Percentiles rank a stretch among this genome's conserved stretches.
Conservation (phyloP, 2,888 invertebrate genomes). For the Nebria salina region DNA sequence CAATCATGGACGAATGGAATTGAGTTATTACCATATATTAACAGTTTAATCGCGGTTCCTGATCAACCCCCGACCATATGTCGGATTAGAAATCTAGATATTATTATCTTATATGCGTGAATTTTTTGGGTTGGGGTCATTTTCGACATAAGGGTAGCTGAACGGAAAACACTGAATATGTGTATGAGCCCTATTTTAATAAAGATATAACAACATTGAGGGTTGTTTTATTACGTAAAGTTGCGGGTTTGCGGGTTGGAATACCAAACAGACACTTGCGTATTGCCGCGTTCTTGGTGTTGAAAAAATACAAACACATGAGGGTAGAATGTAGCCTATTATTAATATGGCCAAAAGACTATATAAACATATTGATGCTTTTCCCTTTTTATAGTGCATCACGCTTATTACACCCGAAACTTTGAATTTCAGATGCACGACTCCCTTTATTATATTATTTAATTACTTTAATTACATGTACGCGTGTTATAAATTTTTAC, state of each 20-base stretch:
- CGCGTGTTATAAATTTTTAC: too few species aligned
- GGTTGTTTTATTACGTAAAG: slow-evolving; percentile 28
- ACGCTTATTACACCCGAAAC: not conserved
- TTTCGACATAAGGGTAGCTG: not conserved
- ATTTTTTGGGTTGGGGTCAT: not conserved
- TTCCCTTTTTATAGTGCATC: not conserved
- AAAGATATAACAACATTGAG: slow-evolving; percentile 29
- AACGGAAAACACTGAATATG: not conserved
- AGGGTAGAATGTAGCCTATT: not conserved
- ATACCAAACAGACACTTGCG: not conserved
- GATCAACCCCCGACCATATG: not conserved
- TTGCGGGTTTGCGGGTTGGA: slow-evolving; percentile 12
- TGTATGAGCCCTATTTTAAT: slow-evolving; percentile 23
- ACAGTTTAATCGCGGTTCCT: not conserved
- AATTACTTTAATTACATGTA: not conserved
- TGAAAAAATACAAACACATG: not conserved
- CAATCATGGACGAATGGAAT: not conserved
- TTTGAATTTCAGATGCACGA: not conserved
- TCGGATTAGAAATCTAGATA: not conserved
- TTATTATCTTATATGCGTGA: not conserved
- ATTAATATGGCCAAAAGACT: not conserved
- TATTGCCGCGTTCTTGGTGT: not conserved
- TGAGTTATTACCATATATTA: not conserved
- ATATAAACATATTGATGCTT: not conserved
- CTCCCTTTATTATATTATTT: not conserved